Evolutionary conservation across 2,113 vertebrate species (phyloP).

Genomic region (Thamnaconus septentrionalis): DNA sequence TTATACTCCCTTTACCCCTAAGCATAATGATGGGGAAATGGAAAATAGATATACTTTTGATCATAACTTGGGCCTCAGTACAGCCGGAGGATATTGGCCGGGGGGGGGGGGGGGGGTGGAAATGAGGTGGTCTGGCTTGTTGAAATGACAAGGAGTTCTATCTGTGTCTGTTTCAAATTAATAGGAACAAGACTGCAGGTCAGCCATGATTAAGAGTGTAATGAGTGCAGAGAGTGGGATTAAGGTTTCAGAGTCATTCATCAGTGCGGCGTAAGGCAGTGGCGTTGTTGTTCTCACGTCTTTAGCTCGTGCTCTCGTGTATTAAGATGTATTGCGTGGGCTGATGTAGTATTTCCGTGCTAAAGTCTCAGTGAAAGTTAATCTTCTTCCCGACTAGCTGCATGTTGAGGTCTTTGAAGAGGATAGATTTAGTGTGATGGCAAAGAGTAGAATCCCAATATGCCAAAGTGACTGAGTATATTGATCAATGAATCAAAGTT

Average conservation of each 20-base stretch:
- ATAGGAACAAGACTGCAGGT: not conserved
- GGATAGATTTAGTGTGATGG: too few relatives aligned
- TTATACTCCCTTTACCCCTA: constrained; percentile 17
- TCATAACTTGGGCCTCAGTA: constrained; percentile 18
- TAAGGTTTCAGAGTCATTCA: constrained; percentile 9
- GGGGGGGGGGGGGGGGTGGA: too few relatives aligned
- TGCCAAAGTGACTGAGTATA: too few relatives aligned
- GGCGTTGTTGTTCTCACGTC: not conserved
- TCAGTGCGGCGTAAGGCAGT: not conserved
- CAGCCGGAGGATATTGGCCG: constrained; percentile 2
- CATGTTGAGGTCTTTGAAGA: too few relatives aligned
- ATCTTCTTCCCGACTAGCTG: too few relatives aligned
- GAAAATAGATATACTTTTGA: constrained; percentile 26
- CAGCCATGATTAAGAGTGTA: constrained; percentile 31
- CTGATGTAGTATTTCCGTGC: not conserved
- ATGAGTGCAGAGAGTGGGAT: constrained; percentile 20
- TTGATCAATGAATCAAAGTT: too few relatives aligned
- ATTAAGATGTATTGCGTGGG: too few relatives aligned
- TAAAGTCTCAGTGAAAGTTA: too few relatives aligned
- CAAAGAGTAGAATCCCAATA: too few relatives aligned
- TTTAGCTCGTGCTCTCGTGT: too few relatives aligned
- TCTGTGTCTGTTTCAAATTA: constrained; percentile 8
- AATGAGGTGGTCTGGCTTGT: too few relatives aligned
- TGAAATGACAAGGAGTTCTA: too few relatives aligned
- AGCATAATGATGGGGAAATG: constrained; percentile 15